A percentile compares a stretch with the other conserved stretches of the same genome.
phyloP scores from a whole-genome alignment of 64 coral and sea anemone species.

The Pocillopora verrucosa region DNA sequence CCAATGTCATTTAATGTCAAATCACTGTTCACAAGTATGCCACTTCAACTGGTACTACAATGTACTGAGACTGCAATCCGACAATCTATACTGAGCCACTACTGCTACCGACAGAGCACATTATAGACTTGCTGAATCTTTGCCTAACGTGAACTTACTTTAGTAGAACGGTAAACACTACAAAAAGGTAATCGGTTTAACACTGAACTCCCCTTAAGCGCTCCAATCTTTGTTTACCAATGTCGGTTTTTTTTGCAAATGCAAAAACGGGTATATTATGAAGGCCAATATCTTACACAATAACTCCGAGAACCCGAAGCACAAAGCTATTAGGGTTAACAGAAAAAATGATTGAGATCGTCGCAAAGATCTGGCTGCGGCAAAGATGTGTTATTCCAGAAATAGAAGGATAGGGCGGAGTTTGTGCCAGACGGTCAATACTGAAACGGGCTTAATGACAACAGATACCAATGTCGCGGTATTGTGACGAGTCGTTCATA shows the following conservation, averaged over 20 bases:
- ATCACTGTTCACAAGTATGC: too few species aligned
- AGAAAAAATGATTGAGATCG: too few species aligned
- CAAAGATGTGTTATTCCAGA: neutral
- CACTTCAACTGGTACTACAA: too few species aligned
- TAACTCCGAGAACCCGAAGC: neutral
- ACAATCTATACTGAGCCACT: too few species aligned
- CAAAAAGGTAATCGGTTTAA: constrained; percentile 9
- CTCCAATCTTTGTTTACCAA: constrained; percentile 6
- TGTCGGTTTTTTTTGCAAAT: neutral
- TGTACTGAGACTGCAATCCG: too few species aligned
- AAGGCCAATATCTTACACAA: neutral
- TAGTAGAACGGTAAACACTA: too few species aligned
- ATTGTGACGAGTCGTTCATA: too few species aligned
- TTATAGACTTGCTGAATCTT: too few species aligned
- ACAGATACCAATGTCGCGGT: neutral
- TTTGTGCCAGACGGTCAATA: neutral
- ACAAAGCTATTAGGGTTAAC: neutral
- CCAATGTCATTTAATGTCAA: too few species aligned
- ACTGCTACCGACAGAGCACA: too few species aligned
- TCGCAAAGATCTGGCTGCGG: neutral
- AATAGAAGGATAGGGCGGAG: constrained; percentile 1
- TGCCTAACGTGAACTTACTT: too few species aligned
- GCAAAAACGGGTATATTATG: too few species aligned
- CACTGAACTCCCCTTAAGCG: neutral
- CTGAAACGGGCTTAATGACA: neutral